Base-by-base conservation (phyloP, 2,888 invertebrate species). In the Strigamia transsilvanica region DNA sequence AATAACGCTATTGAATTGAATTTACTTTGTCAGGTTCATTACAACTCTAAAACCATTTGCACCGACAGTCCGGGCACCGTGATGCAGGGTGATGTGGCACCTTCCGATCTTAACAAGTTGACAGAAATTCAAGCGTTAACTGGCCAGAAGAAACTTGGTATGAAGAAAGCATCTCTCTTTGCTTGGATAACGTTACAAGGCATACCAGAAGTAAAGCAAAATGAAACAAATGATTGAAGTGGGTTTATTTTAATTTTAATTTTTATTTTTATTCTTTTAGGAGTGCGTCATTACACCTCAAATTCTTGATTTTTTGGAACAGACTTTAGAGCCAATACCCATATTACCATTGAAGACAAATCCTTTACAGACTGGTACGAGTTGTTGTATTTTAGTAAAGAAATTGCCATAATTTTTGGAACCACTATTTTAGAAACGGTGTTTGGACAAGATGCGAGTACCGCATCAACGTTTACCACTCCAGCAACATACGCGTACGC, bases 201-300 rank as follows among this genome's bases (percentile, higher is more conserved):
- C 86, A 96, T 99, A 85, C 98, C 99, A 0, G 97, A 96, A 87
- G 85, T 84, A 79, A 79, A 82, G 7, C 10, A 7, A 18, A 82
- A 41, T 38, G 23, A 27, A 27, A 27, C 27, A 27, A 27, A 27
- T 27, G 27, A 27, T 27, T 27, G 27, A 27, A n/a, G n/a, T n/a
- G n/a, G n/a, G n/a, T n/a, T n/a, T n/a, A n/a, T n/a, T n/a, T n/a
- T n/a, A n/a, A n/a, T n/a, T n/a, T n/a, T n/a, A 2, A 27, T 27
- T 27, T 27, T 27, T 2, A 27, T 27, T 27, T 27, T 27, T 27
- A 38, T 27, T 82, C 66, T 51, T 18, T 56, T n/a, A 85, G 86
- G 98, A 99, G 89, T 99, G 99, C 34, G 94, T 98, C 85, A 96
- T 99, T 87, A 97, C 96, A 85, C 99, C 99, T 0, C 97, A 97